Percentiles rank a stretch among this genome's conserved stretches.
Evolutionary conservation across 2,797 vertebrate species (phyloP).

Genomic region (Miichthys miiuy): DNA sequence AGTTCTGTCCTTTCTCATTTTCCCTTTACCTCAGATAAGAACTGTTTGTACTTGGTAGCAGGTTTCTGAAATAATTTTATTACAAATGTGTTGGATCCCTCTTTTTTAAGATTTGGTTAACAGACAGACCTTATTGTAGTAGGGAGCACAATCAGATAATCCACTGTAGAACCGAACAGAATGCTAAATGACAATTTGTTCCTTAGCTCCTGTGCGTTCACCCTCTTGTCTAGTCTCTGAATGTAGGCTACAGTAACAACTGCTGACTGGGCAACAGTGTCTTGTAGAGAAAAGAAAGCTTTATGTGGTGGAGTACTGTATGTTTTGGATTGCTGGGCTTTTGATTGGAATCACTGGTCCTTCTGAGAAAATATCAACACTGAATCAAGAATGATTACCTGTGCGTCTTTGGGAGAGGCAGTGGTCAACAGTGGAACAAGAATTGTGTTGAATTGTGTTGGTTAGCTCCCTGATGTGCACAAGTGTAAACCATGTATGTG

Average conservation of each 20-base stretch:
- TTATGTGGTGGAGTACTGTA: neutral
- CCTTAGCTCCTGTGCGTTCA: slow-evolving; percentile 15
- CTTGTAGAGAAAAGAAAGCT: slow-evolving; percentile 1
- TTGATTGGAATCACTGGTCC: slow-evolving; percentile 1
- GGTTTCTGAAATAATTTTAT: slow-evolving; percentile 22
- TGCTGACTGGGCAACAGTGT: slow-evolving; percentile 4
- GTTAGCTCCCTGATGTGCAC: slow-evolving; percentile 7
- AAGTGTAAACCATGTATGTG: neutral
- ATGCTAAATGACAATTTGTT: slow-evolving; percentile 42
- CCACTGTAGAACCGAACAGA: slow-evolving; percentile 9
- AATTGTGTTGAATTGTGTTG: slow-evolving; percentile 16
- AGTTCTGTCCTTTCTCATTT: slow-evolving; percentile 8
- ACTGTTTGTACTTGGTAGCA: slow-evolving; percentile 22
- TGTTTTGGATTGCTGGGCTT: slow-evolving; percentile 15
- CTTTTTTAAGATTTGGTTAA: slow-evolving; percentile 21
- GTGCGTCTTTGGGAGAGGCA: slow-evolving; percentile 9
- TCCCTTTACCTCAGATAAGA: slow-evolving; percentile 14
- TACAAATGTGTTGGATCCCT: neutral
- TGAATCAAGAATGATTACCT: slow-evolving; percentile 10
- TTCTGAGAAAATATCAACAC: neutral
- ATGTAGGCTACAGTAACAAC: slow-evolving; percentile 14
- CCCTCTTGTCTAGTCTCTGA: slow-evolving; percentile 10
- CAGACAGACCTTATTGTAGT: neutral
- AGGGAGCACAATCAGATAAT: slow-evolving; percentile 5
- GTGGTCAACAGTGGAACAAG: slow-evolving; percentile 8